Evolutionary conservation across 2,888 invertebrate species (phyloP), one percentile per base, ranked within the genome.

Genomic region (Leucophenga montana): DNA sequence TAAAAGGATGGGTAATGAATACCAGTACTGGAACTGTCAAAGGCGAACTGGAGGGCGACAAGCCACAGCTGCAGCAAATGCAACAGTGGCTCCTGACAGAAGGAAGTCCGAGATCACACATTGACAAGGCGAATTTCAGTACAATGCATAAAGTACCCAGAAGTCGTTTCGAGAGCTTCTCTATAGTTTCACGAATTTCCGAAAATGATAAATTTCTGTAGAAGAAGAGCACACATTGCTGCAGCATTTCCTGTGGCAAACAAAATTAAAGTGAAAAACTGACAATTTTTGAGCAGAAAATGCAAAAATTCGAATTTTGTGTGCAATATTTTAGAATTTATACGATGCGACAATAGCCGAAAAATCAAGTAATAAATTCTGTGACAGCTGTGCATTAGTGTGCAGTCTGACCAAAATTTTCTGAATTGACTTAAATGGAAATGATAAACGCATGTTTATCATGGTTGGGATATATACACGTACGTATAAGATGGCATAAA

Each of bases 321-420:
- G 6, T 56, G 56, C 27, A 56, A 56, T 56, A 14, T 22, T 56
- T 56, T 14, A 27, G 1, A 50, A 50, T 50, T 50, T 50, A 50
- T 50, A 11, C n/a, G 50, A 50, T 50, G 50, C 50, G 50, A 50
- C 16, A 50, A 50, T 50, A 50, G 13, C 16, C 50, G 16, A 50
- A 39, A 50, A 50, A 50, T 50, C 50, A 50, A 50, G 50, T 16
- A 50, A 50, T 50, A 50, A 50, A 50, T 50, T 50, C 50, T 50
- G 50, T 50, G 16, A 50, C 50, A 50, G 50, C 50, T 50, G 50
- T 16, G 50, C 50, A 50, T 14, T 16, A 50, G 46, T 27, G 27
- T 27, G 27, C 27, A 27, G 27, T 3, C 27, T 27, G 27, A 27
- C 27, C 27, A 27, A 27, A 27, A 27, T 27, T 27, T 27, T 4